Percentiles rank a stretch among this genome's conserved stretches.
These are phyloP conservation scores for Lepidonotus clava DNA, from an alignment of 2,888 invertebrate genomes.

Conservation along the genomic window DNA sequence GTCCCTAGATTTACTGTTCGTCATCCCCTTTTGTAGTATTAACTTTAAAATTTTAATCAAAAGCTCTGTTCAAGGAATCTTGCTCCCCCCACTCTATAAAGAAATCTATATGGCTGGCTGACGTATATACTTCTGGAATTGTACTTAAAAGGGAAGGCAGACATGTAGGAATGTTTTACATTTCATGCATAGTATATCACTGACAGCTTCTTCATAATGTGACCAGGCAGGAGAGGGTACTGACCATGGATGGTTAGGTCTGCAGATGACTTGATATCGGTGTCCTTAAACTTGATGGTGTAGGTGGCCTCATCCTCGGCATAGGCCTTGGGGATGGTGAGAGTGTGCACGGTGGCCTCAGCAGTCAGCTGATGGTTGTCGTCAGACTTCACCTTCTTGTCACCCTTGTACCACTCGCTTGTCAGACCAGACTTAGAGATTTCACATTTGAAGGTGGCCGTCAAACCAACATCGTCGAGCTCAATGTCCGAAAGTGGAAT, in stretches of 20 bases:
- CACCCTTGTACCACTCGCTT: conserved; percentile 87
- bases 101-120: too few species aligned
- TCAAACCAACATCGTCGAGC: conserved; percentile 71
- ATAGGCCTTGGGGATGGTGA: conserved; percentile 60
- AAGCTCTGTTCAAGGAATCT: too few species aligned
- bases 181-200: too few species aligned
- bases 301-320: conserved; percentile 65
- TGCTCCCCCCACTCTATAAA: too few species aligned
- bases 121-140: too few species aligned
- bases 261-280: conserved; percentile 55
- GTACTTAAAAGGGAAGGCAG: too few species aligned
- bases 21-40: too few species aligned
- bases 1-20: too few species aligned
- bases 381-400: conserved; percentile 57
- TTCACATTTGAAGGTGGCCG: conserved; percentile 86
- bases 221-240: too few species aligned
- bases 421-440: conserved; percentile 88
- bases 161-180: too few species aligned
- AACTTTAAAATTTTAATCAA: too few species aligned
- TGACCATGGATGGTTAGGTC: conserved; percentile 59
- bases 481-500: conserved; percentile 74
- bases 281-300: conserved; percentile 60
- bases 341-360: conserved; percentile 56
- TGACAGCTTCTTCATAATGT: too few species aligned
- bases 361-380: conserved; percentile 61